A percentile compares a stretch with the other conserved stretches of the same genome.
Evolutionary conservation across 1,140 invertebrate genomes (phyloP).

Genomic region (Limonius californicus): DNA sequence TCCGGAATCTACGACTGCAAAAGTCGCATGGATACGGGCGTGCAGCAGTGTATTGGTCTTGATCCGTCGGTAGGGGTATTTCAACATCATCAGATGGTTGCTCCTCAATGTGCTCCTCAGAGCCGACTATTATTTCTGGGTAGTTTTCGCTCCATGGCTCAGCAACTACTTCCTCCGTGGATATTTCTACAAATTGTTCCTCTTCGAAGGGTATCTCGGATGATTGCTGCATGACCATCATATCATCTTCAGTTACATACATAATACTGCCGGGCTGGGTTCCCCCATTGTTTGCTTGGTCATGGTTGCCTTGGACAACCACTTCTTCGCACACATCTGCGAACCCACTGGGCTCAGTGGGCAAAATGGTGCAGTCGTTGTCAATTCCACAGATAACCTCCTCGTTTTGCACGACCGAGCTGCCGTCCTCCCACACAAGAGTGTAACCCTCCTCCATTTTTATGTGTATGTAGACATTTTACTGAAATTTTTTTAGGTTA

Average conservation of each 20-base stretch:
- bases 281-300: constrained; percentile 37
- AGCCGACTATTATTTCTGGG: constrained; percentile 42
- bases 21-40: constrained; percentile 83
- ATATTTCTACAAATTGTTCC: constrained; percentile 46
- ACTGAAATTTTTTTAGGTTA: constrained; percentile 37
- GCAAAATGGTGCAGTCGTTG: constrained; percentile 50
- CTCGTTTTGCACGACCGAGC: constrained; percentile 57
- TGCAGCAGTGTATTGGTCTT: constrained; percentile 74
- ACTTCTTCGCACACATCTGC: constrained; percentile 60
- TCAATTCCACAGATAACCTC: constrained; percentile 63
- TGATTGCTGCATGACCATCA: constrained; percentile 46
- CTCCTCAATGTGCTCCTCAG: constrained; percentile 57
- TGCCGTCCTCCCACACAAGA: constrained; percentile 55
- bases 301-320: constrained; percentile 50
- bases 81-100: constrained; percentile 65
- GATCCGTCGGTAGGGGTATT: constrained; percentile 73
- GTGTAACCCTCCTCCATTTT: constrained; percentile 49
- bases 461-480: background rate
- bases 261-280: constrained; percentile 43
- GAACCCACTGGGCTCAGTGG: constrained; percentile 54
- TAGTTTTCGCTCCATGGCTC: constrained; percentile 47
- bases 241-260: constrained; percentile 47
- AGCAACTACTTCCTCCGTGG: constrained; percentile 73
- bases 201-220: constrained; percentile 20
- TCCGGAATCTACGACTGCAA: constrained; percentile 74